Evolutionary conservation across 2,888 invertebrate species (phyloP).

Genomic region (Phoenoteleia sp.): DNA sequence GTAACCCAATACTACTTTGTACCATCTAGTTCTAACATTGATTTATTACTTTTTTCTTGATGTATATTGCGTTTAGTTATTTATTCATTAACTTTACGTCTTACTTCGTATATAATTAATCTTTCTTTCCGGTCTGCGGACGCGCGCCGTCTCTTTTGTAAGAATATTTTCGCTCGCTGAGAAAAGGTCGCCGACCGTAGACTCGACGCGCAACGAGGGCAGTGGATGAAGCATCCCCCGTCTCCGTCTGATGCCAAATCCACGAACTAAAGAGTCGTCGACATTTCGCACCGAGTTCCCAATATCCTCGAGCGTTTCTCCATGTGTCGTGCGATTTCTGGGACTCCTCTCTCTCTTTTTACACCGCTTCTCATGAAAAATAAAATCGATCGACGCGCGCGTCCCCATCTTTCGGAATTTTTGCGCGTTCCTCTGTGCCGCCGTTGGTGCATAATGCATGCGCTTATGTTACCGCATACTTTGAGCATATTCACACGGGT

Average conservation of each 20-base stretch:
- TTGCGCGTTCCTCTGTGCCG: slow-evolving; percentile 40
- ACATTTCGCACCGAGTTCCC: slow-evolving; percentile 1
- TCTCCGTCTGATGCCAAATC: neutral
- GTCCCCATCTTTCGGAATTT: slow-evolving; percentile 36
- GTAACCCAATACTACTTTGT: slow-evolving; percentile 70
- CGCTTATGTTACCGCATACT: slow-evolving; percentile 59
- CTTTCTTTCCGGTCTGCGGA: neutral
- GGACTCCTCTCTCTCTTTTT: neutral
- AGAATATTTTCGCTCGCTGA: neutral
- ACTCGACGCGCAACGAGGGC: neutral
- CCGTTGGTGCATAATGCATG: slow-evolving; percentile 67
- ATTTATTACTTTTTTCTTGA: slow-evolving; percentile 69
- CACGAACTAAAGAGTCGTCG: neutral
- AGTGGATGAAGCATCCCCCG: neutral
- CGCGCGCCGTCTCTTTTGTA: neutral
- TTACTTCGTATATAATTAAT: slow-evolving; percentile 47
- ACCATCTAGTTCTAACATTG: slow-evolving; percentile 73
- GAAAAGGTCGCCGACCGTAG: neutral
- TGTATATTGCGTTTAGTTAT: slow-evolving; percentile 68
- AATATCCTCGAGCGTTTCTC: slow-evolving; percentile 17
- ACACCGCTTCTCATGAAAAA: slow-evolving; percentile 48
- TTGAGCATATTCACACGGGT: slow-evolving; percentile 69
- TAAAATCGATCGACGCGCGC: slow-evolving; percentile 66
- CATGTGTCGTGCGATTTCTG: slow-evolving; percentile 16
- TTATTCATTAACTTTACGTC: slow-evolving; percentile 50